phyloP scores from a whole-genome alignment of 2,113 vertebrate species.

The Athene cunicularia region DNA sequence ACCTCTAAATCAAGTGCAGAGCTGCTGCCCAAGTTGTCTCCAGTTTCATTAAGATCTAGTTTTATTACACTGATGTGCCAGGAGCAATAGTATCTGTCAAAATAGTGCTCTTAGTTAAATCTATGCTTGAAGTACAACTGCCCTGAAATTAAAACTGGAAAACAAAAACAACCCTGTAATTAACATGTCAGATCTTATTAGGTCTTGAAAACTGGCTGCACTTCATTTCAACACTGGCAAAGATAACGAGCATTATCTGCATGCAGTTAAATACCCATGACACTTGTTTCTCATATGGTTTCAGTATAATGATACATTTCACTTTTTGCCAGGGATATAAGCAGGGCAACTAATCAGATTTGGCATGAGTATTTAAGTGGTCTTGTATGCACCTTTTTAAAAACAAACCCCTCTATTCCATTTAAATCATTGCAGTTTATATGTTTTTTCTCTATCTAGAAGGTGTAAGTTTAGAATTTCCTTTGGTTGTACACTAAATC shows the following conservation, averaged over 20 bases:
- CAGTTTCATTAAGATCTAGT: slow-evolving; percentile 2
- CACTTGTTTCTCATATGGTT: not conserved
- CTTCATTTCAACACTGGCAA: not conserved
- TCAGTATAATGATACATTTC: not conserved
- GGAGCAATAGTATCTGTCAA: not conserved
- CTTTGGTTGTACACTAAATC: not conserved
- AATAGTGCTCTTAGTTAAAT: slow-evolving; percentile 7
- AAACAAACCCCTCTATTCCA: not conserved
- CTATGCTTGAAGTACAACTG: slow-evolving; percentile 18
- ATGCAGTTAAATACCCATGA: not conserved
- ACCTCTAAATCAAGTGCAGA: not conserved
- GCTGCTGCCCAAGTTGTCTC: not conserved
- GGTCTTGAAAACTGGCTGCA: not conserved
- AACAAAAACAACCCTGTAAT: slow-evolving; percentile 55
- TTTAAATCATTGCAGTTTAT: not conserved
- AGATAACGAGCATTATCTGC: not conserved
- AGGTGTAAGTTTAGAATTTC: not conserved
- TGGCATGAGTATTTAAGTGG: not conserved
- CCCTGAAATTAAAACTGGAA: slow-evolving; percentile 51
- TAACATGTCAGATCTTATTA: slow-evolving; percentile 52
- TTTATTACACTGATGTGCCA: not conserved
- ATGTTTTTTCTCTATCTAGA: not conserved
- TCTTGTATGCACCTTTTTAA: not conserved
- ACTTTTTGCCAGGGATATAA: not conserved
- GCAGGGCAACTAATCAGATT: not conserved